Evolutionary conservation across 2,113 vertebrate species (phyloP), one percentile per base, ranked within the genome.

Genomic region (Electrona antarctica): DNA sequence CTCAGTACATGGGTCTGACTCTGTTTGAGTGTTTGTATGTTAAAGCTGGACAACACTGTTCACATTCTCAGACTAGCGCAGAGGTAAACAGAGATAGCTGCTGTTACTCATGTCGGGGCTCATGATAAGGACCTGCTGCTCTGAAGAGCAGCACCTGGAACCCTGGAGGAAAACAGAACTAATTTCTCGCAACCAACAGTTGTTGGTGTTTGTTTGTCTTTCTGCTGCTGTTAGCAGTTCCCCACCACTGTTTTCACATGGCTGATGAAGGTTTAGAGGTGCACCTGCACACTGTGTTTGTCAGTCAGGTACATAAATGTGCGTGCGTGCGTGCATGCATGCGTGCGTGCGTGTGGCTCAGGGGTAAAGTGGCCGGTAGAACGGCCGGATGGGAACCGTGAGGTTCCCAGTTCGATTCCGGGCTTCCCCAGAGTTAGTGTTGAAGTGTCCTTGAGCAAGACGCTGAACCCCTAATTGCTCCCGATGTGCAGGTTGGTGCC

Each of bases 61-160:
- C 60, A 58, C 15, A 10, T 89, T 81, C 89, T 82, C 85, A 84
- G 62, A 69, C 21, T 59, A 60, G 64, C 7, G 41, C 59, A 69
- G 63, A 64, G 46, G 68, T 80, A 84, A 87, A 85, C 65, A 77
- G 50, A 87, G 81, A 88, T 84, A 82, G 71, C 74, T 57, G 71
- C 68, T 76, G 33, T 41, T 41, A 41, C 74, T 67, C 66, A 66
- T 69, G 74, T 79, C 63, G 62, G 58, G 51, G 41, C 50, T 65
- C 21, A 71, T 33, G 85, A 84, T 87, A 88, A 84, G 66, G 52
- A 67, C 41, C 50, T 46, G 15, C 29, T 33, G 29, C 29, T 33
- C 29, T 4, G 29, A 33, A 33, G 29, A 41, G 33, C 33, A 4
- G 62, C 12, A 76, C 41, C 50, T 69, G 7, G 33, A 41, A 41